phyloP scores from a whole-genome alignment of 2,888 invertebrate genomes.

The Subacronicta megacephala region DNA sequence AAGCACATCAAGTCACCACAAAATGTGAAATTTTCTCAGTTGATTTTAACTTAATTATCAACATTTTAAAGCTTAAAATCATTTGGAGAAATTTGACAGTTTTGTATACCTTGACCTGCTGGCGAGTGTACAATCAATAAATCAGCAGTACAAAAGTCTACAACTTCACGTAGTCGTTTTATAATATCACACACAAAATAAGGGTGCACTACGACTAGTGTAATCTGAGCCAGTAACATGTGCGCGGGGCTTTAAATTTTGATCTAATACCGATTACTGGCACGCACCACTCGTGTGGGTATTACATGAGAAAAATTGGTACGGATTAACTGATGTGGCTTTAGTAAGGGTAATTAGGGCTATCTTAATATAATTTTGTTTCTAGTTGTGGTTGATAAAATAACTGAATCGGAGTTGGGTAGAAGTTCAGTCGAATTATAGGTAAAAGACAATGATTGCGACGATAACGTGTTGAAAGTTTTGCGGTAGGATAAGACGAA shows the following conservation, averaged over 20 bases:
- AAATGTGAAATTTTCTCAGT: too few species aligned
- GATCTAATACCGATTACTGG: slow-evolving; percentile 85
- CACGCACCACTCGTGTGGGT: slow-evolving; percentile 69
- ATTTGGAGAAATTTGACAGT: too few species aligned
- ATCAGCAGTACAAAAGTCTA: not conserved
- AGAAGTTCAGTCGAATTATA: not conserved
- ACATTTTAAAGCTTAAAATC: too few species aligned
- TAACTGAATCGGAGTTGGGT: not conserved
- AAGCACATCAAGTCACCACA: too few species aligned
- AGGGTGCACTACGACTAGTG: slow-evolving; percentile 67
- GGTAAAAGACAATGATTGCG: too few species aligned
- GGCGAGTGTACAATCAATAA: too few species aligned
- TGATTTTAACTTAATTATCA: too few species aligned
- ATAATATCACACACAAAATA: slow-evolving; percentile 53
- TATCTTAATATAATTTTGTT: slow-evolving; percentile 8
- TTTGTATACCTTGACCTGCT: too few species aligned
- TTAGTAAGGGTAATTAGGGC: slow-evolving; percentile 42
- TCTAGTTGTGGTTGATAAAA: not conserved
- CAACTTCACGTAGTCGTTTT: slow-evolving; percentile 13
- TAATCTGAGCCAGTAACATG: slow-evolving; percentile 83
- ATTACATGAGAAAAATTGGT: slow-evolving; percentile 57
- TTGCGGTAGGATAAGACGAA: too few species aligned
- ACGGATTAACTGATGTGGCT: slow-evolving; percentile 50
- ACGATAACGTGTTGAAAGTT: too few species aligned
- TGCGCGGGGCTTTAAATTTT: slow-evolving; percentile 85